phyloP scores from a whole-genome alignment of 35 echinoderm and acorn worm species.

The Heliocidaris tuberculata region DNA sequence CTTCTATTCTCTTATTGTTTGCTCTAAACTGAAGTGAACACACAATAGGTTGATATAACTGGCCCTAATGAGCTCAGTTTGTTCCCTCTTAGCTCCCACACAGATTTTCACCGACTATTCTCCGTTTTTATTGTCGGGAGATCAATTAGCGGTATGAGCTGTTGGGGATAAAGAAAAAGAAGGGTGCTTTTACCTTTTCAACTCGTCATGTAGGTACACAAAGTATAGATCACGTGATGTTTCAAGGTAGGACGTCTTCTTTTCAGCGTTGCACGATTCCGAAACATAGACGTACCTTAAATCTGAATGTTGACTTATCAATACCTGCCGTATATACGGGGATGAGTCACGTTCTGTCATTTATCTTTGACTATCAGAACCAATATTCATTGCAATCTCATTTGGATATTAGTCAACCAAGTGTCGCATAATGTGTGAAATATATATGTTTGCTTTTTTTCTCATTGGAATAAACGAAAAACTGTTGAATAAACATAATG shows the following conservation, averaged over 20 bases:
- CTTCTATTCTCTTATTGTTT: not conserved
- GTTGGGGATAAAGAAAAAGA: not conserved
- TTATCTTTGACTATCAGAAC: not conserved
- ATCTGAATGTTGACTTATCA: not conserved
- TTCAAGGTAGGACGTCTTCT: not conserved
- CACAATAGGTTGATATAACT: not conserved
- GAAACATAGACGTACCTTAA: not conserved
- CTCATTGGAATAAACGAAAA: no score
- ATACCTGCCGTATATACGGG: not conserved
- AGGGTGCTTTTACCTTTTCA: not conserved
- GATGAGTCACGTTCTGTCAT: not conserved
- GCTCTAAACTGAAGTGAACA: constrained; percentile 5
- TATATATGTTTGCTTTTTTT: not conserved
- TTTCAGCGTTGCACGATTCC: not conserved
- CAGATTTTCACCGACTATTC: not conserved
- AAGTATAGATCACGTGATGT: not conserved
- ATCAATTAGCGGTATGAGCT: not conserved
- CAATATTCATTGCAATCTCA: not conserved
- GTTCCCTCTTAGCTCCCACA: not conserved
- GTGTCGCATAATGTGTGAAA: not conserved
- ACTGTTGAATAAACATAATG: no score
- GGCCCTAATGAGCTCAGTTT: constrained; percentile 27
- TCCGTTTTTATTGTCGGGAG: not conserved
- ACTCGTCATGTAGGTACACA: not conserved
- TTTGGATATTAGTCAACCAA: not conserved